Evolutionary conservation across 2,888 invertebrate species (phyloP), one percentile per base, ranked within the genome.

Genomic region (Phaedon cochleariae): DNA sequence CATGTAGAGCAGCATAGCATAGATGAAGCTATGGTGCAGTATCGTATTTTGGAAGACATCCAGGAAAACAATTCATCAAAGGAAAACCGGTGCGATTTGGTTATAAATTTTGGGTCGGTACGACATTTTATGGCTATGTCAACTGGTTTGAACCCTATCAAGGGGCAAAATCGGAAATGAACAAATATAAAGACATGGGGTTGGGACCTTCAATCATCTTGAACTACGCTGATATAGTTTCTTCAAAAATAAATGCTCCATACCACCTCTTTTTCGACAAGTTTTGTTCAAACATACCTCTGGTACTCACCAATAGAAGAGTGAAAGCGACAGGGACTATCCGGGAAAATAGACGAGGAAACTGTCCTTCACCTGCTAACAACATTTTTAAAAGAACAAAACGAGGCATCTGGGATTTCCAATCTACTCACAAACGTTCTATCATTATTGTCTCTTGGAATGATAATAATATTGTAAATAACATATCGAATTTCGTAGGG

Each of bases 391-490:
- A 64, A 64, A 67, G 51, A 59, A 37, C 55, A 52, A 52, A 59
- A 52, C 20, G 67, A 31, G 64, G 54, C 15, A 53, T 12, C n/a
- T 64, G 37, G 20, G 60, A 64, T 26, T 64, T 51, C 17, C 45
- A 48, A 29, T 53, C 61, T 20, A 59, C 52, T 10, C 26, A 66
- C n/a, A 63, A 63, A 49, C 29, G 62, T 22, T 45, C 53, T 41
- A 55, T 64, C 10, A 48, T 66, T 22, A 26, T 57, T 17, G 54
- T 17, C 3, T 55, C 41, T 17, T 67, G 64, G 67, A 57, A 60
- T 53, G 67, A 67, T 52, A 67, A 57, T 55, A 64, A 55, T 46
- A 52, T 67, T 29, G 61, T 64, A 34, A 60, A 55, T 58, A 31
- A 55, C 34, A 53, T 45, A 2, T 54, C 62, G 58, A 66, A 66